Conservation (phyloP, 2,888 invertebrate species). For the Apodemia duryi region DNA sequence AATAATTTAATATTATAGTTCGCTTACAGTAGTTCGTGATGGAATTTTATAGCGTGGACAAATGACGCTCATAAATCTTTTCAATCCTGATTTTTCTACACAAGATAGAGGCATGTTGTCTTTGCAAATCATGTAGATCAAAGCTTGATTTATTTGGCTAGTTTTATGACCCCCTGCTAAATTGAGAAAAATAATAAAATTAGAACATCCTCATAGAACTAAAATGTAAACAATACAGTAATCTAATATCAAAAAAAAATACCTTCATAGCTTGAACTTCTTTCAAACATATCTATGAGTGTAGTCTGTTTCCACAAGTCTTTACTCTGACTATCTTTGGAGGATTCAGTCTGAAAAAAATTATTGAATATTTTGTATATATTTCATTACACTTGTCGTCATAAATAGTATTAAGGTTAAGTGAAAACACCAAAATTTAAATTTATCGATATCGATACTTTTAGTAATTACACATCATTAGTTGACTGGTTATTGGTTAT, state of each 20-base stretch:
- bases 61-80: slow-evolving; percentile 25
- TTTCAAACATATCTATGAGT: slow-evolving; percentile 20
- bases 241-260: slow-evolving; percentile 15
- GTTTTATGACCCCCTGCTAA: slow-evolving; percentile 18
- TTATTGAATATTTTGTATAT: background rate
- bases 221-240: slow-evolving; percentile 16
- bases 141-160: slow-evolving; percentile 20
- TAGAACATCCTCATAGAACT: slow-evolving; percentile 19
- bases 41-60: slow-evolving; percentile 17
- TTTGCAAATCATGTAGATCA: slow-evolving; percentile 24
- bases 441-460: slow-evolving; percentile 11
- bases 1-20: slow-evolving; percentile 23
- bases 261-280: slow-evolving; percentile 22
- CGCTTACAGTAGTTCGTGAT: slow-evolving; percentile 24
- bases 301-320: slow-evolving; percentile 23
- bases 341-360: too few species aligned
- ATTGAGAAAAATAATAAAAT: slow-evolving; percentile 18
- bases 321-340: slow-evolving; percentile 16
- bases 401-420: too few species aligned
- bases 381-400: background rate
- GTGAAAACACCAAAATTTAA: slow-evolving; percentile 2
- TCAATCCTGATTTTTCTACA: slow-evolving; percentile 30
- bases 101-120: slow-evolving; percentile 29
- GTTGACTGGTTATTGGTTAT: background rate
- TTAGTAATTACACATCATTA: background rate